Evolutionary conservation across 1,140 invertebrate species (phyloP), one percentile per base, ranked within the genome.

Genomic region (Saccostrea cuccullata): DNA sequence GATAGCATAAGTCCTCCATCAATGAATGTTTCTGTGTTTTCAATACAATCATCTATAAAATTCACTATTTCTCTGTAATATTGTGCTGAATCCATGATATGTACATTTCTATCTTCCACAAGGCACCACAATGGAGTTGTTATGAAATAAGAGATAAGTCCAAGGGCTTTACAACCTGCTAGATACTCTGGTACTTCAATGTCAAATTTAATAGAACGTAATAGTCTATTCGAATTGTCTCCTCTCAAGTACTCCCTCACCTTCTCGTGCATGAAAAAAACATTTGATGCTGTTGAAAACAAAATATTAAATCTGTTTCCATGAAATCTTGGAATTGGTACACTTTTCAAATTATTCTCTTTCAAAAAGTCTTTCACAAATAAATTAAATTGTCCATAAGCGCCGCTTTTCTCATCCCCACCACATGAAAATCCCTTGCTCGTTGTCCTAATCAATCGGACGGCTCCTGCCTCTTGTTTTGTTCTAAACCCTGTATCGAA

Each of bases 221-320:
- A 55, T 6, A 86, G n/a, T 64, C 88, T 84, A 58, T 86, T 89
- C 6, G 84, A 55, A 36, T 55, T 20, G 73, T 12, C 17, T 55
- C 47, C 47, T 1, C 13, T 64, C 11, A 82, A 47, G 20, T 56
- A 86, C 8, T 86, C 85, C 55, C 55, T 77, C 40, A 86, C 77
- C 15, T 86, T 86, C 40, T 36, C n/a, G 55, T 11, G 20, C 36
- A 77, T 64, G 26, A 86, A 86, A 56, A 47, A 86, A n/a, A 86
- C 64, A 55, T 13, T 17, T n/a, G 40, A 23, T 55, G 85, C 64
- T 40, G 30, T 82, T 58, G n/a, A 56, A 60, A 88, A 88, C 12
- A 90, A 40, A 87, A 90, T 85, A 30, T 88, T 88, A 64, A 90
- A 90, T 20, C 84, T 40, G 26, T 90, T 90, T 40, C 84, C 87